phyloP scores from a whole-genome alignment of 2,888 invertebrate genomes.

The Thecophora atra region DNA sequence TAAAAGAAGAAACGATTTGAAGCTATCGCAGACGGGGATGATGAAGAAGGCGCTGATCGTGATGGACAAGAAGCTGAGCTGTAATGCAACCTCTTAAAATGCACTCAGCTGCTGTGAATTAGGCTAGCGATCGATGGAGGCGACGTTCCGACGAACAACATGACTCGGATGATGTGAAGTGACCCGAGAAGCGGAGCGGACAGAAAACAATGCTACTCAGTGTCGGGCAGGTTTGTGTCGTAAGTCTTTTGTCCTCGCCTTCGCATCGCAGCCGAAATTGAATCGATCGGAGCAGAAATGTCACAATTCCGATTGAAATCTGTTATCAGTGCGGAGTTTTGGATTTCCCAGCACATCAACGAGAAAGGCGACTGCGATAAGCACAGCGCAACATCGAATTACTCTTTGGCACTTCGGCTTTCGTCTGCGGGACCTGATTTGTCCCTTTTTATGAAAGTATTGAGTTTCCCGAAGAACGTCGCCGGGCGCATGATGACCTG shows the following conservation, averaged over 20 bases:
- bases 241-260: constrained; percentile 27
- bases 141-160: not conserved
- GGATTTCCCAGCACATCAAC: not conserved
- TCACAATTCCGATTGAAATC: constrained; percentile 29
- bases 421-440: not conserved
- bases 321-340: constrained; percentile 3
- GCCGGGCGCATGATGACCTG: not conserved
- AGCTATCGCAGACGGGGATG: not conserved
- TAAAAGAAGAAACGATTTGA: not conserved
- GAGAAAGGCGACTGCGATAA: not conserved
- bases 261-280: not conserved
- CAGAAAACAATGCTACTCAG: not conserved
- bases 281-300: constrained; percentile 1
- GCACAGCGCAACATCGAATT: not conserved
- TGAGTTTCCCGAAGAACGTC: not conserved
- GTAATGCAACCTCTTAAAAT: too few species aligned
- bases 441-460: not conserved
- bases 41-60: not conserved
- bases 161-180: not conserved
- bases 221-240: constrained; percentile 14
- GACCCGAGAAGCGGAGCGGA: not conserved
- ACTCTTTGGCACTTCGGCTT: constrained; percentile 12
- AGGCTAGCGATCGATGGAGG: not conserved
- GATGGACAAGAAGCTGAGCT: not conserved
- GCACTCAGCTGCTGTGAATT: too few species aligned